Evolutionary conservation across 2,888 invertebrate species (phyloP), one percentile per base, ranked within the genome.

Genomic region (Tridacna gigas): DNA sequence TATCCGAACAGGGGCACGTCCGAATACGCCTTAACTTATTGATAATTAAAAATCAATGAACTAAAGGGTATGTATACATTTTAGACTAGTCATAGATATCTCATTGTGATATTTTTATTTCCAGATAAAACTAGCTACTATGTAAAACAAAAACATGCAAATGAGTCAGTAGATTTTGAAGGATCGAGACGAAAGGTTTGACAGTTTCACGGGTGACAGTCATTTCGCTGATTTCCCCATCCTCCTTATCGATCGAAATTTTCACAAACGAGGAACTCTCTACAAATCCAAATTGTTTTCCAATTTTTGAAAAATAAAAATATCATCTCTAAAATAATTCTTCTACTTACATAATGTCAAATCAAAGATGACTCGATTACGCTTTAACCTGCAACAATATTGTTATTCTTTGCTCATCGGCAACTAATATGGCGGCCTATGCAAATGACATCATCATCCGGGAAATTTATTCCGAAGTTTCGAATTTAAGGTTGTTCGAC

Each of bases 401-500:
- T 67, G 67, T 67, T 26, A 37, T 67, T 25, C 37, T 48, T 37
- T 56, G 20, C 20, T 48, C 66, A 77, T 67, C 63, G 28, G 60
- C 77, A 77, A 56, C 77, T 66, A 83, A 83, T 76, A 83, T 83
- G 83, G 83, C 83, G 79, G 79, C 79, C 79, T 75, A 82, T 77
- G 75, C 79, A 79, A 83, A 83, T 83, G 83, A 83, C 79, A 83
- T 79, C 79, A 79, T 79, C 83, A 83, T 83, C 83, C 83, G 83
- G 83, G 83, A 81, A 77, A 66, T 25, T 71, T 37, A 45, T n/a
- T 47, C 78, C 61, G n/a, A 20, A 60, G 73, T 78, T 73, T 78
- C 78, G 78, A 28, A 78, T 78, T 78, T 67, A 67, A 20, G 56
- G 56, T 56, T 56, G 56, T 3, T 56, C 20, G 20, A 9, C 56